Percentiles rank a stretch among this genome's conserved stretches.
Conservation (phyloP, 1,140 invertebrate genomes). For the Ooceraea biroi region DNA sequence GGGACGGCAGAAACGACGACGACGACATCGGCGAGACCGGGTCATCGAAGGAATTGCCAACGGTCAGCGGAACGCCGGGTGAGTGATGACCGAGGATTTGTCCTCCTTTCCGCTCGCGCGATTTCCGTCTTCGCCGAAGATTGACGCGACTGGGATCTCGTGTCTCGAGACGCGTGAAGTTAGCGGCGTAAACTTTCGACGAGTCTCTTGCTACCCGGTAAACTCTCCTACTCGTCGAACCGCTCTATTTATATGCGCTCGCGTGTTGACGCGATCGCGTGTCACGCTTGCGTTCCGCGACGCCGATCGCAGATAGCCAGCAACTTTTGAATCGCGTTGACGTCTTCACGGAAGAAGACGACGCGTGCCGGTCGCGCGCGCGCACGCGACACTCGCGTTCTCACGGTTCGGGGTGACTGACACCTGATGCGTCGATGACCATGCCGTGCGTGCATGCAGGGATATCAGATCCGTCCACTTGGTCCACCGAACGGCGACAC, state of each 20-base stretch:
- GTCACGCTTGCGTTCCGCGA: no score
- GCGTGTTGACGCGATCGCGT: no score
- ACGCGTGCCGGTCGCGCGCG: conserved; percentile 25
- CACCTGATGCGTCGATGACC: conserved; percentile 87
- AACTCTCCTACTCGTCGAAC: no score
- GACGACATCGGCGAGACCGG: conserved; percentile 10
- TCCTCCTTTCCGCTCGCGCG: neutral
- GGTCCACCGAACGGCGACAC: neutral
- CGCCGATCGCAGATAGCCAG: neutral
- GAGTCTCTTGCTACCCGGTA: neutral
- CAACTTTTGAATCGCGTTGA: neutral
- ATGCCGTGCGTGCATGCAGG: conserved; percentile 79
- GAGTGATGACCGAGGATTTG: conserved; percentile 27
- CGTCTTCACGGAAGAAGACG: neutral
- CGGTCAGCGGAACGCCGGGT: conserved; percentile 44
- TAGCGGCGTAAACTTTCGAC: neutral
- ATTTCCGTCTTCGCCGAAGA: no score
- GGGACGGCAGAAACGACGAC: conserved; percentile 20
- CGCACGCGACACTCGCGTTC: conserved; percentile 56
- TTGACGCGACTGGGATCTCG: no score
- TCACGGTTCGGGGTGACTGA: conserved; percentile 83
- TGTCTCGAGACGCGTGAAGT: neutral
- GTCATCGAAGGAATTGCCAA: conserved; percentile 27
- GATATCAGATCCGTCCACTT: neutral
- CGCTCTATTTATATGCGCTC: neutral